Percentiles rank a stretch among this genome's conserved stretches.
Evolutionary conservation across 1,140 invertebrate species (phyloP).

Genomic region (Ephestia elutella): DNA sequence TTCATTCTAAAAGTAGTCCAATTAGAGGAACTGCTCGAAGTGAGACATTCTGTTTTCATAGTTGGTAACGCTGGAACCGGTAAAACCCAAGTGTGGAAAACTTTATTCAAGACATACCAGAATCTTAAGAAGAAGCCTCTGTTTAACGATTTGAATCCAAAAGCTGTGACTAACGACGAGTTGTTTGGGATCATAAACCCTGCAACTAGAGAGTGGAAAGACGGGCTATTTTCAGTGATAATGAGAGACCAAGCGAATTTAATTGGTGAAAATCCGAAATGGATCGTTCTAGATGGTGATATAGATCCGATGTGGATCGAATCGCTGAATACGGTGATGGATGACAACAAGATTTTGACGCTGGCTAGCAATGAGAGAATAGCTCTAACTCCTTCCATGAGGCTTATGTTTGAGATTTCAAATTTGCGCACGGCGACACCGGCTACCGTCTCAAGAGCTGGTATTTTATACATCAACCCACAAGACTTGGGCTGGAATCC

Average conservation of each 20-base stretch:
- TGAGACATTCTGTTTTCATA: conserved; percentile 97
- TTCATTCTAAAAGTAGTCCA: conserved; percentile 98
- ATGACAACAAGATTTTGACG: conserved; percentile 94
- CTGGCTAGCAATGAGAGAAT: conserved; percentile 97
- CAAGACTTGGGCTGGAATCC: conserved; percentile 98
- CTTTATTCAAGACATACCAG: conserved; percentile 91
- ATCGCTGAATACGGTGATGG: conserved; percentile 94
- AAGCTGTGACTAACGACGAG: conserved; percentile 98
- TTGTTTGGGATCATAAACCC: conserved; percentile 99
- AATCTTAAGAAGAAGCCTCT: conserved; percentile 92
- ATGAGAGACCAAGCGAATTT: conserved; percentile 98
- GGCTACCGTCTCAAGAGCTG: conserved; percentile 97
- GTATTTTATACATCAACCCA: conserved; percentile 94
- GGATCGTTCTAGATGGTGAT: conserved; percentile 97
- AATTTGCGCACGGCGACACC: conserved; percentile 96
- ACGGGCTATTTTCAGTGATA: conserved; percentile 95
- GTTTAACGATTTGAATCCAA: conserved; percentile 95
- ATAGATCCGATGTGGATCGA: conserved; percentile 99
- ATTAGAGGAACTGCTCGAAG: conserved; percentile 94
- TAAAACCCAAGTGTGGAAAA: conserved; percentile 97
- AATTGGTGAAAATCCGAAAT: conserved; percentile 92
- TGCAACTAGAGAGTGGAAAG: conserved; percentile 97
- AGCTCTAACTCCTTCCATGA: conserved; percentile 93
- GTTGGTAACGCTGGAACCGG: conserved; percentile 96
- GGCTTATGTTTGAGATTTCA: conserved; percentile 96